phyloP scores from a whole-genome alignment of 2,113 vertebrate species.

The Fulmarus glacialis region DNA sequence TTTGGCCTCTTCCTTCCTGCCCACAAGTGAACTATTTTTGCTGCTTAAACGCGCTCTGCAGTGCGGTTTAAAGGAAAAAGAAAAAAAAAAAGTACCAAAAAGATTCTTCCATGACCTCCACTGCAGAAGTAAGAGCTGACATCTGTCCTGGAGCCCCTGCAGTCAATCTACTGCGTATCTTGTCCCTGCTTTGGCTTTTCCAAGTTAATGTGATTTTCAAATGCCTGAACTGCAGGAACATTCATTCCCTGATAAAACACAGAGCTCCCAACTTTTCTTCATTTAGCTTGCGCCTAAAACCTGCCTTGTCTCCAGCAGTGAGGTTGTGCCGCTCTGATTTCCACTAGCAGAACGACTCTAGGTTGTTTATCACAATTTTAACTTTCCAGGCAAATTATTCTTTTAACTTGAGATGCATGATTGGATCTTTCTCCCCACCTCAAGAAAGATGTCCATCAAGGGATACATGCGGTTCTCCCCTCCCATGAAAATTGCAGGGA shows the following conservation, averaged over 20 bases:
- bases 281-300: neutral
- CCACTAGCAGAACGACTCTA: neutral
- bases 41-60: neutral
- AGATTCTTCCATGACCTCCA: neutral
- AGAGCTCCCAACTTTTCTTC: neutral
- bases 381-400: neutral
- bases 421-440: neutral
- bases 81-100: neutral
- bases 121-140: neutral
- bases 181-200: slow-evolving; percentile 38
- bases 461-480: neutral
- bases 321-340: neutral
- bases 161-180: slow-evolving; percentile 8
- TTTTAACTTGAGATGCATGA: neutral
- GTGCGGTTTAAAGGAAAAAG: neutral
- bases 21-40: neutral
- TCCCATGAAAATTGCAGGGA: neutral
- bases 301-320: slow-evolving; percentile 18
- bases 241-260: slow-evolving; percentile 5
- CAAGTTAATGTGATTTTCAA: slow-evolving; percentile 40
- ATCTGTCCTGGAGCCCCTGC: neutral
- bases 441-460: neutral
- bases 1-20: neutral
- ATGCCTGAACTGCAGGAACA: slow-evolving; percentile 19
- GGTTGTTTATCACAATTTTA: neutral